Evolutionary conservation across 92 coral and sea anemone genomes (phyloP), one percentile per base, ranked within the genome.

Genomic region (Epizoanthus rinbou): DNA sequence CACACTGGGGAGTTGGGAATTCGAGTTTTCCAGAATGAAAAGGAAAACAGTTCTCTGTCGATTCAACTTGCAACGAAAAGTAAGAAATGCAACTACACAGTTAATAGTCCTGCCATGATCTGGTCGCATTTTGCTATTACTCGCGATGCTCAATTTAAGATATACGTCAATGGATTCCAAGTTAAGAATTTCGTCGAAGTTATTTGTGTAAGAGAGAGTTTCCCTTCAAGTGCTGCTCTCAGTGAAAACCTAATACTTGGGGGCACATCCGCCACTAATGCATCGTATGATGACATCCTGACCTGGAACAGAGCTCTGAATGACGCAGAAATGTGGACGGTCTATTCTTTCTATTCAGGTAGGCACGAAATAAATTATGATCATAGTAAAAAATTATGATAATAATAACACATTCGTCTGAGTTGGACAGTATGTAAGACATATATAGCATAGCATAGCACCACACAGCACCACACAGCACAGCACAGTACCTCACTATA

Each of bases 301-400:
- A 62, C 22, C 60, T 84, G 82, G 82, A 57, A 59, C 16, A 84
- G 15, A 19, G 24, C 54, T 60, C 70, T 72, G 17, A 17, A 21
- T 10, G 57, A 56, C 8, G 17, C 0, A 24, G 41, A 71, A 24
- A 22, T 84, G 15, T 54, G 7, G 8, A 66, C 5, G 58, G 5
- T 59, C 14, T 84, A 84, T 73, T 58, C 87, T 0, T 84, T 58
- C 59, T 84, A 84, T 52, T 52, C 68, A 73, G 87, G 87, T 84
- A n/a, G 47, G 31, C 39, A 4, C 14, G 17, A 75, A 28, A 31
- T 13, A 6, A 1, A 3, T 6, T 15, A 10, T 2, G 24, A 18
- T 58, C 43, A 3, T 75, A 1, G 4, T 31, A 17, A 2, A 15
- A 33, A 17, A 39, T 5, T 5, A 5, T 28, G 3, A 33, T 14